A percentile compares a stretch with the other conserved stretches of the same genome.
Evolutionary conservation across 1,140 invertebrate genomes (phyloP).

Genomic region (Aphidius ervi): DNA sequence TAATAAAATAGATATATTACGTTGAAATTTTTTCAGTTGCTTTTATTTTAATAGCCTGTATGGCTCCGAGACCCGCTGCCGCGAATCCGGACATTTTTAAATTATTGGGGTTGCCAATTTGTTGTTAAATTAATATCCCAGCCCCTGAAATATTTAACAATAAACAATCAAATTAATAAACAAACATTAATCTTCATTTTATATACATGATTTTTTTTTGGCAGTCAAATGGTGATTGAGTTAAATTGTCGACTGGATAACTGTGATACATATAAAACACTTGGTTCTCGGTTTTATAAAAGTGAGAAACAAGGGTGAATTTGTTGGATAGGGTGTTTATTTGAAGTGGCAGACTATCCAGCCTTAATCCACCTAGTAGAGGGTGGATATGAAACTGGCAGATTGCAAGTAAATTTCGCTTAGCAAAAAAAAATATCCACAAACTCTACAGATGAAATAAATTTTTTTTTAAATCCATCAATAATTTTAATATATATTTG

Average conservation of each 20-base stretch:
- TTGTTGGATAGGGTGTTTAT: constrained; percentile 46
- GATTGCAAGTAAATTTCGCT: no score
- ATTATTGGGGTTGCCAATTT: constrained; percentile 52
- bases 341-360: constrained; percentile 47
- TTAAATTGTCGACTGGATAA: background rate
- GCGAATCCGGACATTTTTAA: constrained; percentile 53
- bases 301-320: constrained; percentile 28
- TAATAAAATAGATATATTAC: constrained; percentile 30
- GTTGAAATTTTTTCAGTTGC: constrained; percentile 41
- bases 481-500: no score
- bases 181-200: background rate
- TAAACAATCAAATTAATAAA: background rate
- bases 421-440: no score
- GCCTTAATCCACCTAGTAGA: constrained; percentile 41
- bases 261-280: background rate
- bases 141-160: constrained; percentile 36
- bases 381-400: constrained; percentile 17
- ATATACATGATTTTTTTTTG: background rate
- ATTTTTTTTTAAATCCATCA: no score
- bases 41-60: constrained; percentile 44
- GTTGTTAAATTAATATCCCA: constrained; percentile 39
- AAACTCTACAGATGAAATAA: no score
- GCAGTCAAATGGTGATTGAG: background rate
- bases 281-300: background rate
- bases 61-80: constrained; percentile 48